These are phyloP conservation scores for Camelus dromedarius DNA, from an alignment of 2,113 vertebrate genomes.

Conservation along the genomic window DNA sequence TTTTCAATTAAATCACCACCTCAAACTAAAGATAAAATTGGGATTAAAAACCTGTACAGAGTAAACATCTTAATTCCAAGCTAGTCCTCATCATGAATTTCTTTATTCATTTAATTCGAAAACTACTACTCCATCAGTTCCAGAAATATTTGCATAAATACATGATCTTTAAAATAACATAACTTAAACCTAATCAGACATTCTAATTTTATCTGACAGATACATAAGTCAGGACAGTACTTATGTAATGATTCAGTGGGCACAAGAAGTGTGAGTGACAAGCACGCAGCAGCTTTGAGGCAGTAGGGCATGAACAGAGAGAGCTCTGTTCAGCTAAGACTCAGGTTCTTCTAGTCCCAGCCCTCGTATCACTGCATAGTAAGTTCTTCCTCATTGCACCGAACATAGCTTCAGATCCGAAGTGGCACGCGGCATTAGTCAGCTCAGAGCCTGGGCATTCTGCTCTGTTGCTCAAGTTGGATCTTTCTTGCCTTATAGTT, in stretches of 20 bases:
- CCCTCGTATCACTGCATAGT: background rate
- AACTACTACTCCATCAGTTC: slow-evolving; percentile 4
- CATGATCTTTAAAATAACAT: slow-evolving; percentile 5
- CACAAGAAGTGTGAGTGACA: background rate
- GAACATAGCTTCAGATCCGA: background rate
- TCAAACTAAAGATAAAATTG: slow-evolving; percentile 42
- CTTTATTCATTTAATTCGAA: slow-evolving; percentile 43
- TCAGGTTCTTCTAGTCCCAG: background rate
- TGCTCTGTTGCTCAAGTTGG: background rate
- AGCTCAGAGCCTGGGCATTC: background rate
- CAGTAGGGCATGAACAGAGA: background rate
- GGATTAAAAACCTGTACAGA: slow-evolving; percentile 1
- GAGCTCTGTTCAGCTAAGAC: background rate
- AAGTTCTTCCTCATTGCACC: background rate
- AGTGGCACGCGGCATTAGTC: background rate
- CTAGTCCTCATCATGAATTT: slow-evolving; percentile 39
- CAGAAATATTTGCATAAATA: slow-evolving; percentile 58
- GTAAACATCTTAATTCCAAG: slow-evolving; percentile 46
- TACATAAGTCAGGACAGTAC: background rate
- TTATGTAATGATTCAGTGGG: background rate
- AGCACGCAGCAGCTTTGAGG: background rate
- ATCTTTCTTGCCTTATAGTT: background rate
- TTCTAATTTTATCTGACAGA: slow-evolving; percentile 49
- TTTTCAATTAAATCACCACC: slow-evolving; percentile 27
- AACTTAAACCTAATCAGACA: background rate